These are phyloP conservation scores for Osmerus mordax DNA, from an alignment of 2,113 vertebrate genomes.

Conservation along the genomic window DNA sequence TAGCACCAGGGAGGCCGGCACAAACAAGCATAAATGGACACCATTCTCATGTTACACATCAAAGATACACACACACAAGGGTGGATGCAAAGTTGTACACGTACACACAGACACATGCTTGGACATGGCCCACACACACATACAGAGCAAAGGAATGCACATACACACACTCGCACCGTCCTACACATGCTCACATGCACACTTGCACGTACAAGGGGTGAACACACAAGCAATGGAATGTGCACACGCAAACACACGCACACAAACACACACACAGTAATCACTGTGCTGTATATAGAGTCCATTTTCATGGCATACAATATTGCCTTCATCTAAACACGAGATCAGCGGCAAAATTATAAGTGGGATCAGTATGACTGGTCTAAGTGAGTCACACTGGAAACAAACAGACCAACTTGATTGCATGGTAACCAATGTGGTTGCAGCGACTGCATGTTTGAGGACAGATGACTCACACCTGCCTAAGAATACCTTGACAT, in stretches of 20 bases:
- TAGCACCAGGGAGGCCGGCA: slow-evolving; percentile 39
- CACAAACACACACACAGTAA: slow-evolving; percentile 27
- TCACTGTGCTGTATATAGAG: slow-evolving; percentile 52
- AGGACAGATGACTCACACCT: slow-evolving; percentile 24
- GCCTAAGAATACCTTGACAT: slow-evolving; percentile 53
- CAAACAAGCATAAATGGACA: slow-evolving; percentile 57
- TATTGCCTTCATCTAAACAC: slow-evolving; percentile 45
- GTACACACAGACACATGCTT: slow-evolving; percentile 42
- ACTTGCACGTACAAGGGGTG: background rate
- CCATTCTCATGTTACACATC: slow-evolving; percentile 34
- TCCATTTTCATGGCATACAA: slow-evolving; percentile 54
- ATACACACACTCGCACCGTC: too few species aligned
- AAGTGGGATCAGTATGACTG: slow-evolving; percentile 8
- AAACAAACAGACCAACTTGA: slow-evolving; percentile 33
- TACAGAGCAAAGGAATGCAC: too few species aligned
- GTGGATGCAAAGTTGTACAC: background rate
- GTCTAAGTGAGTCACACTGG: slow-evolving; percentile 45
- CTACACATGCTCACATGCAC: background rate
- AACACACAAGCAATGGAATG: background rate
- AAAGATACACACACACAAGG: slow-evolving; percentile 9
- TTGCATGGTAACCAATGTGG: slow-evolving; percentile 41
- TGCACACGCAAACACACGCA: slow-evolving; percentile 24
- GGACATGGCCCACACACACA: too few species aligned
- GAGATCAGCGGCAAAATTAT: slow-evolving; percentile 9
- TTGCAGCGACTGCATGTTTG: slow-evolving; percentile 44